Evolutionary conservation across 2,888 invertebrate genomes (phyloP).

Genomic region (Meta bourneti): DNA sequence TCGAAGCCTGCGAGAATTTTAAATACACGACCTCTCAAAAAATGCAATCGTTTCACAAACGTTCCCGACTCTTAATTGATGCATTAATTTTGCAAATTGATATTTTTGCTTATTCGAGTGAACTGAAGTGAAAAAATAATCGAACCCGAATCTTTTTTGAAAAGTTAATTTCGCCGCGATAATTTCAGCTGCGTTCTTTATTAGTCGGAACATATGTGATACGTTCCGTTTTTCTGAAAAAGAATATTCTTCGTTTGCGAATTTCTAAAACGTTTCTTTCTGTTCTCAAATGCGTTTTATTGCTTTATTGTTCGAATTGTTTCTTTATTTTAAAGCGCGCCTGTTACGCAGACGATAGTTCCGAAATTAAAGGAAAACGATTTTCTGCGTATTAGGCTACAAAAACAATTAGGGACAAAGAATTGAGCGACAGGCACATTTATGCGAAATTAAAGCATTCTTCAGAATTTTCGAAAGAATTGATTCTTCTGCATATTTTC

Average conservation of each 20-base stretch:
- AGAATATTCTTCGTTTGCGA: conserved; percentile 4
- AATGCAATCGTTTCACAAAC: background rate
- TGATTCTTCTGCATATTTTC: background rate
- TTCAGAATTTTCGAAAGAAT: background rate
- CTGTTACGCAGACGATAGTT: conserved; percentile 3
- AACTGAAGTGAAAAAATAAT: conserved; percentile 12
- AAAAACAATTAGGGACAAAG: conserved; percentile 3
- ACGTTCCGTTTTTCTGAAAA: conserved; percentile 4
- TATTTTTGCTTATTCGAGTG: conserved; percentile 9
- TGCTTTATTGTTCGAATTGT: conserved; percentile 14
- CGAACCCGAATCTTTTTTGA: conserved; percentile 1
- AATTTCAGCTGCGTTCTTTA: background rate
- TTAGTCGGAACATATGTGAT: background rate
- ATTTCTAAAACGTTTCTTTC: background rate
- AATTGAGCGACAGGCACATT: background rate
- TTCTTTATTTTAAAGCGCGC: conserved; percentile 21
- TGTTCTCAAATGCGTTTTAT: background rate
- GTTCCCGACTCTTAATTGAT: background rate
- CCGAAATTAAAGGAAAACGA: conserved; percentile 3
- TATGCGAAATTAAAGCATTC: background rate
- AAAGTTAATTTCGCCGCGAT: background rate
- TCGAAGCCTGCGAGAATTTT: background rate
- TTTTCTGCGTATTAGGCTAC: conserved; percentile 21
- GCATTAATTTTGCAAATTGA: conserved; percentile 3
- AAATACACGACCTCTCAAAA: background rate